Conservation (phyloP, 2,888 invertebrate genomes). For the Thera britannica region DNA sequence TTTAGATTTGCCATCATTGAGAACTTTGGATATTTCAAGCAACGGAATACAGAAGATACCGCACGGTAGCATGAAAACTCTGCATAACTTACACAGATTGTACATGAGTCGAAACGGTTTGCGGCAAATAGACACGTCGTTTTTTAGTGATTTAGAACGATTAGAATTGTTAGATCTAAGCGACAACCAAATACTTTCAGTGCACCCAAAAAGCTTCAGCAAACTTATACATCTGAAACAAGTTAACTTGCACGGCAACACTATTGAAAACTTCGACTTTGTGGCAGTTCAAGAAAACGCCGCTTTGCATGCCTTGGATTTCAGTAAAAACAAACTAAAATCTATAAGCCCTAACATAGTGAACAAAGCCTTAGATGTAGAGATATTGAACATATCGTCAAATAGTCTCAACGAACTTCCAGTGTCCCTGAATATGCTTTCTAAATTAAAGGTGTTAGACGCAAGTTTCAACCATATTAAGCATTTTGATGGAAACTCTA, state of each 20-base stretch:
- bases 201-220: slow-evolving; percentile 87
- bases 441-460: slow-evolving; percentile 89
- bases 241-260: slow-evolving; percentile 91
- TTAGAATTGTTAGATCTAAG: slow-evolving; percentile 90
- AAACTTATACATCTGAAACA: slow-evolving; percentile 87
- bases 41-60: slow-evolving; percentile 90
- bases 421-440: slow-evolving; percentile 87
- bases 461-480: slow-evolving; percentile 91
- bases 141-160: slow-evolving; percentile 88
- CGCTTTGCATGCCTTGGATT: slow-evolving; percentile 87
- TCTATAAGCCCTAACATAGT: slow-evolving; percentile 87
- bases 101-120: slow-evolving; percentile 90
- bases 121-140: slow-evolving; percentile 87
- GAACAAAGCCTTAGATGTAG: slow-evolving; percentile 86
- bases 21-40: slow-evolving; percentile 89
- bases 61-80: slow-evolving; percentile 86
- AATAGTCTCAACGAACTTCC: slow-evolving; percentile 91
- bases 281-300: slow-evolving; percentile 88
- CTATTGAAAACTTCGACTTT: slow-evolving; percentile 88
- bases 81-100: slow-evolving; percentile 88
- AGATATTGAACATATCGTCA: slow-evolving; percentile 90
- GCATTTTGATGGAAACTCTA: slow-evolving; percentile 87
- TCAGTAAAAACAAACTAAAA: slow-evolving; percentile 90
- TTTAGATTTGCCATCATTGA: slow-evolving; percentile 88
- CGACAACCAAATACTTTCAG: slow-evolving; percentile 88